phyloP scores from a whole-genome alignment of 2,797 vertebrate genomes.

The Smutsia gigantea region DNA sequence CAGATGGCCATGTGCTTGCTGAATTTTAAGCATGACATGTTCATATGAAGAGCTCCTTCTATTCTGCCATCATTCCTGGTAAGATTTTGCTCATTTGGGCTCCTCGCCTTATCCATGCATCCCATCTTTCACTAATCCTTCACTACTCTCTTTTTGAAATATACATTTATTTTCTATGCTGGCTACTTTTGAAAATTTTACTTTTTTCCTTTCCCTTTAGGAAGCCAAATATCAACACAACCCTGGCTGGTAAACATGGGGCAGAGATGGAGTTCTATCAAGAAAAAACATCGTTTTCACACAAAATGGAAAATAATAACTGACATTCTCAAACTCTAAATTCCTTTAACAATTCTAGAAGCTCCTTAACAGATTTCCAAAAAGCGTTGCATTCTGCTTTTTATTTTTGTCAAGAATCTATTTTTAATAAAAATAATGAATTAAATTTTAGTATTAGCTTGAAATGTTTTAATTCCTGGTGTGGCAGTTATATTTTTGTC shows the following conservation, averaged over 20 bases:
- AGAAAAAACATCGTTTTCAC: neutral
- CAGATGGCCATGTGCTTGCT: neutral
- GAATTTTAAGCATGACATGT: neutral
- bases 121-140: neutral
- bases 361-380: neutral
- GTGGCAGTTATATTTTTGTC: neutral
- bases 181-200: neutral
- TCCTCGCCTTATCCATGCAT: neutral
- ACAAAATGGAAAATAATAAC: neutral
- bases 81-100: neutral
- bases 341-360: neutral
- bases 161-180: neutral
- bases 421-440: slow-evolving; percentile 39
- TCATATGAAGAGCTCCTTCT: neutral
- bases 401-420: neutral
- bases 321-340: neutral
- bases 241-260: neutral
- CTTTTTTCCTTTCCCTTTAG: slow-evolving; percentile 10
- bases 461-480: neutral
- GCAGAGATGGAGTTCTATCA: neutral
- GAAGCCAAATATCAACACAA: neutral
- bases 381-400: neutral
- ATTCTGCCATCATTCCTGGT: neutral
- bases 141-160: neutral
- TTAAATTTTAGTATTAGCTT: slow-evolving; percentile 11